Conservation (phyloP, 1,140 invertebrate genomes). For the Formica selysi region DNA sequence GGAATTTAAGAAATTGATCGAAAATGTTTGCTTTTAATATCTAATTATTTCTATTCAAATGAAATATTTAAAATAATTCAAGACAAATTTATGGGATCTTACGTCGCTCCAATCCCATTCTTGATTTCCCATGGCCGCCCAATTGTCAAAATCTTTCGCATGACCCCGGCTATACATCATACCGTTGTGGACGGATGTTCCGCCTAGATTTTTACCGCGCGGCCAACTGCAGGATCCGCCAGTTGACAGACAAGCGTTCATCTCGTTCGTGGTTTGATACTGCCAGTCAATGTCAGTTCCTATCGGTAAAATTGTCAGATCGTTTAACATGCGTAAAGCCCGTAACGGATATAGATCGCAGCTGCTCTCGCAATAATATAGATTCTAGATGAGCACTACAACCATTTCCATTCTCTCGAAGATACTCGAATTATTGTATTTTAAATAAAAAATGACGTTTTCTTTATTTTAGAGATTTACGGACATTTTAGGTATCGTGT, state of each 20-base stretch:
- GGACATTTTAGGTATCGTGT: not conserved
- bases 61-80: not conserved
- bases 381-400: slow-evolving; percentile 31
- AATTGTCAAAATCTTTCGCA: slow-evolving; percentile 91
- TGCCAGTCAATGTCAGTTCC: slow-evolving; percentile 94
- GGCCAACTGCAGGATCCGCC: slow-evolving; percentile 94
- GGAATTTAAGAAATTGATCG: not conserved
- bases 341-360: slow-evolving; percentile 11
- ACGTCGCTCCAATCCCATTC: slow-evolving; percentile 96
- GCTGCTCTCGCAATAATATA: slow-evolving; percentile 49
- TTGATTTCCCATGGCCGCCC: slow-evolving; percentile 92
- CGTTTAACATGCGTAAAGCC: slow-evolving; percentile 55
- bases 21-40: not conserved
- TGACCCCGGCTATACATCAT: slow-evolving; percentile 94
- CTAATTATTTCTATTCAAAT: not conserved
- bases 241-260: slow-evolving; percentile 91
- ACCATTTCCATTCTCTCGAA: not conserved
- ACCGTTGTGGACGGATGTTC: slow-evolving; percentile 91
- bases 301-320: slow-evolving; percentile 62
- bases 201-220: slow-evolving; percentile 93
- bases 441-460: slow-evolving; percentile 1
- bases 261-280: slow-evolving; percentile 94
- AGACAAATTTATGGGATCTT: slow-evolving; percentile 15
- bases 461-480: not conserved
- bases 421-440: slow-evolving; percentile 16